phyloP scores from a whole-genome alignment of 2,113 vertebrate species.

The Cryptomyrus ogoouensis region DNA sequence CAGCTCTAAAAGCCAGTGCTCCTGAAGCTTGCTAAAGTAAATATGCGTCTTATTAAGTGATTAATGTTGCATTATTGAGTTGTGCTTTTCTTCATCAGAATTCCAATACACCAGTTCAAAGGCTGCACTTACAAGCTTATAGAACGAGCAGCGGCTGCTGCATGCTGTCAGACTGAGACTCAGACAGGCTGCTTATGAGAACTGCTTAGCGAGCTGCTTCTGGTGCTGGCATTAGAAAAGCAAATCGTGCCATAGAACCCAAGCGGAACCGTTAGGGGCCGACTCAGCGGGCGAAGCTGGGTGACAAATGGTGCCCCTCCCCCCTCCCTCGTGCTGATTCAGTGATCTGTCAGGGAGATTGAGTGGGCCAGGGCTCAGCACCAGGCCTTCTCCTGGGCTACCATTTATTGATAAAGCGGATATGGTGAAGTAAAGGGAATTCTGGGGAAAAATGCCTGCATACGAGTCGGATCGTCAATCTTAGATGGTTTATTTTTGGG shows the following conservation, averaged over 20 bases:
- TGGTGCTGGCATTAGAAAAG: neutral
- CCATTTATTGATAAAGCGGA: neutral
- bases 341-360: neutral
- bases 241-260: neutral
- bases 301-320: neutral
- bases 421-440: neutral
- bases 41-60: neutral
- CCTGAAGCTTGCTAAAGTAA: neutral
- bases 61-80: neutral
- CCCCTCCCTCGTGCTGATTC: neutral
- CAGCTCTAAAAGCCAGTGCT: neutral
- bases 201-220: neutral
- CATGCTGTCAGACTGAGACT: neutral
- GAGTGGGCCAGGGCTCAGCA: neutral
- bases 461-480: neutral
- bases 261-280: neutral
- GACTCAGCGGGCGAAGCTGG: neutral
- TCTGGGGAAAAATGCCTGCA: neutral
- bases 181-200: neutral
- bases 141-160: neutral
- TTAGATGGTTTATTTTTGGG: neutral
- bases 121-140: neutral
- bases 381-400: neutral
- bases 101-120: neutral
- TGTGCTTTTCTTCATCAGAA: neutral